Base-by-base conservation (phyloP, 2,113 vertebrate species). In the Oenanthe melanoleuca region DNA sequence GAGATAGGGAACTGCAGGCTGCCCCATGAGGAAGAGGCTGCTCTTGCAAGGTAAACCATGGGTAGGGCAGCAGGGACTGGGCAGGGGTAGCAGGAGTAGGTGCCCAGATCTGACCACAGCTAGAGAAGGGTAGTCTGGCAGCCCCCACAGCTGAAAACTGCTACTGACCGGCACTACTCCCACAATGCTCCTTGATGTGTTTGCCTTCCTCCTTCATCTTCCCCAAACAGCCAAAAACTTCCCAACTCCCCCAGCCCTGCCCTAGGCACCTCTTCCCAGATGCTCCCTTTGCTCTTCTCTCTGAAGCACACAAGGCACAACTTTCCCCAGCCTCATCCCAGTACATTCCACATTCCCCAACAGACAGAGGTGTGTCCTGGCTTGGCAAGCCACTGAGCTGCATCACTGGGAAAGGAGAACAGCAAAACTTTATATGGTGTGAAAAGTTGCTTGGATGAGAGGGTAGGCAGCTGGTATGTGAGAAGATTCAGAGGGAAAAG, bases 401-500 rank as follows among this genome's bases (percentile, higher is more conserved):
- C 84, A 75, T 78, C 14, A 5, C 80, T 84, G 70, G 74, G 49
- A 82, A 79, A 77, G 66, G 45, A 90, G 88, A 96, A 95, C 74
- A 94, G 75, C 90, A 94, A 70, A 96, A 94, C 75, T 88, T 89
- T 88, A 83, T 77, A 63, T 0, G 7, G 82, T 73, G 86, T 90
- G 82, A 94, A 92, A 94, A 95, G 82, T 59, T 38, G 75, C 63
- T 86, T 86, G 88, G 95, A 83, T 90, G 71, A 85, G 74, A 93
- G 67, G 75, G 71, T 17, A 95, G 75, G 92, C 79, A 92, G 92
- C 67, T 94, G 90, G 88, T 83, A 90, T 92, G 92, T 14, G 66
- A 93, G 40, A 92, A 88, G 92, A 95, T 55, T 83, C 79, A 88
- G 71, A 92, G 47, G 70, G 82, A 93, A 86, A 94, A 88, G 82